These are phyloP conservation scores for Ceratina japonica DNA, from an alignment of 1,140 invertebrate genomes.

Conservation along the genomic window DNA sequence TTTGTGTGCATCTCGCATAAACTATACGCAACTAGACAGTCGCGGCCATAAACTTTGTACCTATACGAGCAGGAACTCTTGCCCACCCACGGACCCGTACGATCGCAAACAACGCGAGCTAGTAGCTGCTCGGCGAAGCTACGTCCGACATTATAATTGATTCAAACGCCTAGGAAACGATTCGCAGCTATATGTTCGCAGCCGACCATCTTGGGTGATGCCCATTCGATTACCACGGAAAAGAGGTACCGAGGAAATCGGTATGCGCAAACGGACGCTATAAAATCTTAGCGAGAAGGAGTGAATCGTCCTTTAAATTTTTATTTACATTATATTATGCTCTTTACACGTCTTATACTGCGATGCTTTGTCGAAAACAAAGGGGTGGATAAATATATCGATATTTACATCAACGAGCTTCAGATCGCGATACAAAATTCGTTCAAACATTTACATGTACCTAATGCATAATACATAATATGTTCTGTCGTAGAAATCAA, in stretches of 20 bases:
- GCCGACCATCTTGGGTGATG: too few relatives aligned
- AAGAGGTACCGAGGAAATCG: too few relatives aligned
- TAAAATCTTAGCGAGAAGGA: too few relatives aligned
- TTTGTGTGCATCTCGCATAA: slow-evolving; percentile 39
- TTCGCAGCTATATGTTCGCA: too few relatives aligned
- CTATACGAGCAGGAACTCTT: neutral
- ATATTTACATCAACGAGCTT: slow-evolving; percentile 33
- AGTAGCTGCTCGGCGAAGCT: too few relatives aligned
- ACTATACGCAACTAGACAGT: slow-evolving; percentile 32
- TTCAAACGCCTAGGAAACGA: too few relatives aligned
- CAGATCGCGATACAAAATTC: slow-evolving; percentile 2
- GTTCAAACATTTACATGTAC: slow-evolving; percentile 26
- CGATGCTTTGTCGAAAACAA: neutral
- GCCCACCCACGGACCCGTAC: too few relatives aligned
- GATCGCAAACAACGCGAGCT: too few relatives aligned
- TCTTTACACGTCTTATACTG: neutral
- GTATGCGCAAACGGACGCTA: too few relatives aligned
- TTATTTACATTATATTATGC: slow-evolving; percentile 27
- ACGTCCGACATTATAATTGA: too few relatives aligned
- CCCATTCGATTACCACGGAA: too few relatives aligned
- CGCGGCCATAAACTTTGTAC: neutral
- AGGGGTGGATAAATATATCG: slow-evolving; percentile 24
- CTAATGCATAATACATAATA: neutral
- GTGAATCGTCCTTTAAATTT: slow-evolving; percentile 2
- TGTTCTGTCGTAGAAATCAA: neutral